Conservation (phyloP, 2,888 invertebrate genomes). For the Heteromurus nitidus region DNA sequence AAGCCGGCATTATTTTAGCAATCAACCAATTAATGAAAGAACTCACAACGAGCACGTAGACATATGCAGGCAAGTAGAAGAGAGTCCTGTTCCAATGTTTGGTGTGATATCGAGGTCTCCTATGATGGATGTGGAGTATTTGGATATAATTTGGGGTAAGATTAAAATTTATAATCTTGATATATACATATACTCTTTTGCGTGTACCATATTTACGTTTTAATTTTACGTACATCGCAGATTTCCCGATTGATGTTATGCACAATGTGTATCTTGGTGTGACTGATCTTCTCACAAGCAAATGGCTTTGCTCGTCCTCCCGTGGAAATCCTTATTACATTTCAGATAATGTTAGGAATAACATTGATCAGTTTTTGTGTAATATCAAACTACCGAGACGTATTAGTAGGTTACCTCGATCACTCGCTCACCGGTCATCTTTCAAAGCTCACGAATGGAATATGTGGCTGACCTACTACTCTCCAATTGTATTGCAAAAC, state of each 20-base stretch:
- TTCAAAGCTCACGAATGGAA: constrained; percentile 30
- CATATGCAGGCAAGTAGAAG: not conserved
- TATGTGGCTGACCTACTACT: constrained; percentile 29
- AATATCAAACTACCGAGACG: constrained; percentile 1
- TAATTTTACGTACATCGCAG: too few relatives aligned
- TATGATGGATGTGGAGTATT: not conserved
- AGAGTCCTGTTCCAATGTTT: not conserved
- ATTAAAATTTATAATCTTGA: not conserved
- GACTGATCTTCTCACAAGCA: not conserved
- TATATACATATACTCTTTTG: not conserved
- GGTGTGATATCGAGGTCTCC: not conserved
- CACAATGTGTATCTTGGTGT: constrained; percentile 21
- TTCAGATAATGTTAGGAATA: not conserved
- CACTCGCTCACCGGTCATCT: not conserved
- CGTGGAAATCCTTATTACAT: not conserved
- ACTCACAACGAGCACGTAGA: not conserved
- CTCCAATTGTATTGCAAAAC: not conserved
- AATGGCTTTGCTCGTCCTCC: not conserved
- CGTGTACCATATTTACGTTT: not conserved
- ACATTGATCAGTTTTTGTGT: not conserved
- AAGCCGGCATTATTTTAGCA: constrained; percentile 8
- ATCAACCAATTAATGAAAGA: not conserved
- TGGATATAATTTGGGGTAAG: constrained; percentile 12
- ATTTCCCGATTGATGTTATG: constrained; percentile 6
- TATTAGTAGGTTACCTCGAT: not conserved